A percentile compares a stretch with the other conserved stretches of the same genome.
Evolutionary conservation across 1,140 invertebrate species (phyloP).

Genomic region (Campoletis sonorensis): DNA sequence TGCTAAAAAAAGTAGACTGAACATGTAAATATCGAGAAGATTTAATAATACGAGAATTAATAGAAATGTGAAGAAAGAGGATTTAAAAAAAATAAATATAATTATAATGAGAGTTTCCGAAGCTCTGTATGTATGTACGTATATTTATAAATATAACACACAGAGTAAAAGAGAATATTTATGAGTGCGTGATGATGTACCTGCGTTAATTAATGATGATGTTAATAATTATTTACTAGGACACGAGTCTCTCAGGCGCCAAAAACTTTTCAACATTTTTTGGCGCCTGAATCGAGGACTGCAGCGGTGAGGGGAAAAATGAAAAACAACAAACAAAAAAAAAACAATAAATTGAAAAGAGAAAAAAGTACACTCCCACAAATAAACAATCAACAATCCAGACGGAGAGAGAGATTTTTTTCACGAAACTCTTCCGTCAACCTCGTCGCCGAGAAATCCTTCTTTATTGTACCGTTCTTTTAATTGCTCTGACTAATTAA

Average conservation of each 20-base stretch:
- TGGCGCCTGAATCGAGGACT: background rate
- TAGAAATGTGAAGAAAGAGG: background rate
- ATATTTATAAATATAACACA: slow-evolving; percentile 27
- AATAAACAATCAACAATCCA: background rate
- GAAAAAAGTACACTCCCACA: background rate
- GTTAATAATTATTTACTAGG: slow-evolving; percentile 8
- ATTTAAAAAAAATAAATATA: background rate
- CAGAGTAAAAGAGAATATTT: slow-evolving; percentile 35
- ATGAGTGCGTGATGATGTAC: slow-evolving; percentile 39
- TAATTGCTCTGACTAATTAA: slow-evolving; percentile 63
- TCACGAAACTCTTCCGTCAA: background rate
- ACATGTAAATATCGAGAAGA: too few species aligned
- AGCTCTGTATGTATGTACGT: slow-evolving; percentile 6
- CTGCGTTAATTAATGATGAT: slow-evolving; percentile 39
- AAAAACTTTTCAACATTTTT: too few species aligned
- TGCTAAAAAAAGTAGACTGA: too few species aligned
- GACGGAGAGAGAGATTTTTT: background rate
- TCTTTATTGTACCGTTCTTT: slow-evolving; percentile 39
- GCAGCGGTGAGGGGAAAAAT: background rate
- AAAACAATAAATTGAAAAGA: background rate
- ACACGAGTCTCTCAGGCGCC: background rate
- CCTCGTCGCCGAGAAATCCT: slow-evolving; percentile 13
- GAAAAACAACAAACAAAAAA: background rate
- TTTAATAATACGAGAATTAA: background rate
- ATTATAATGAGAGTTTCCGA: background rate